Evolutionary conservation across 2,888 invertebrate genomes (phyloP), one percentile per base, ranked within the genome.

Genomic region (Calliopum simillimum): DNA sequence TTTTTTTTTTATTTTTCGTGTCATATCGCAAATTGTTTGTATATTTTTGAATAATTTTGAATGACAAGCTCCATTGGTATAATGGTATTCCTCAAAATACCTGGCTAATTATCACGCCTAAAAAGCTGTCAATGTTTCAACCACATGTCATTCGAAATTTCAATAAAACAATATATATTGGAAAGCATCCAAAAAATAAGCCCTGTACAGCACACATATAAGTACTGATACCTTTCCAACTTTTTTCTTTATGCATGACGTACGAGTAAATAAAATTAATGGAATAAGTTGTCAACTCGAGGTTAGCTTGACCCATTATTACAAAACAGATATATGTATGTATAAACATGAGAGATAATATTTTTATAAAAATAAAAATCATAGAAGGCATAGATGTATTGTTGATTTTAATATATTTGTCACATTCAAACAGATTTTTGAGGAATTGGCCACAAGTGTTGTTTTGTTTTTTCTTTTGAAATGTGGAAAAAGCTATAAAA

Each of bases 381-480:
- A 12, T 23, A 12, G 12, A 11, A 46, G n/a, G n/a, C n/a, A n/a
- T n/a, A n/a, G 49, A 44, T 43, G 44, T 49, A 66, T 59, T 33
- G 13, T 33, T n/a, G 33, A 12, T 16, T 49, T 55, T 44, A 62
- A 16, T 14, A 33, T 8, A 64, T 56, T 41, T 69, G 49, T 43
- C 49, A 13, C 11, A 23, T 23, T 14, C 5, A 25, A 61, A 68
- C 59, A 53, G 33, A 41, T 68, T 33, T n/a, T n/a, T 65, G 51
- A 69, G 13, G 58, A 43, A 69, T 64, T 49, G 69, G 3, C 25
- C 19, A 43, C 58, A 65, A 69, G 43, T 69, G 69, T 65, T 65
- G 19, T 63, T 64, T 53, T 2, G 4, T 11, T 1, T 51, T 19
- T 19, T 19, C 12, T 51, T 33, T 33, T 33, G 33, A 33, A 33